Evolutionary conservation across 64 coral and sea anemone genomes (phyloP), one percentile per base, ranked within the genome.

Genomic region (Acropora tenuis): DNA sequence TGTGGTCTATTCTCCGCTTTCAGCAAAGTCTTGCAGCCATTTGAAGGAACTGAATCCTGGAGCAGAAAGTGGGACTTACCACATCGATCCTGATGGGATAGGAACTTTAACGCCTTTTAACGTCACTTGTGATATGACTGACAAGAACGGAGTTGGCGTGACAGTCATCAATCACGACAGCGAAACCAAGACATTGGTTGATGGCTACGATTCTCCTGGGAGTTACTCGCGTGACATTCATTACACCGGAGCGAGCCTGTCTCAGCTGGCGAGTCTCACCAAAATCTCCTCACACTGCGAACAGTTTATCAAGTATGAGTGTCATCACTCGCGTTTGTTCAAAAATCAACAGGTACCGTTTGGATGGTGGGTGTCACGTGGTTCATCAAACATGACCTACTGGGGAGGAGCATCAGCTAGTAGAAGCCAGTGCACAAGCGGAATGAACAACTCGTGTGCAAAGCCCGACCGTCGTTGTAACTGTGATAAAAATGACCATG

Each of bases 221-320:
- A 17, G 6, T 44, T 82, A 82, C 55, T 63, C 79, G 17, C 79
- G 53, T 55, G 8, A 43, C 50, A 65, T 82, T 63, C 8, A 65
- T 6, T 82, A 82, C 40, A 18, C 79, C 3, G 79, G 55, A 82
- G 79, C 41, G 8, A 82, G 41, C 17, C 5, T 82, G 0, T 44
- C 79, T 45, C 79, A 82, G 55, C 79, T 82, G 30, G 57, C 53
- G 13, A 82, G 20, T 5, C 79, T 82, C 41, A 82, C 79, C 5
- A 44, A 8, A 11, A 55, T 82, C 53, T 82, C 79, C 2, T 16
- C 11, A 82, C 52, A 82, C 57, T 82, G 79, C 41, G 53, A 63
- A 60, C 79, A 82, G 79, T 82, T 82, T 41, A 82, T 82, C 53
- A 82, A 63, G 50, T 82, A 82, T 15, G 55, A 82, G 50, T 82